Evolutionary conservation across 1,140 invertebrate genomes (phyloP).

Genomic region (Drosophila albomicans): DNA sequence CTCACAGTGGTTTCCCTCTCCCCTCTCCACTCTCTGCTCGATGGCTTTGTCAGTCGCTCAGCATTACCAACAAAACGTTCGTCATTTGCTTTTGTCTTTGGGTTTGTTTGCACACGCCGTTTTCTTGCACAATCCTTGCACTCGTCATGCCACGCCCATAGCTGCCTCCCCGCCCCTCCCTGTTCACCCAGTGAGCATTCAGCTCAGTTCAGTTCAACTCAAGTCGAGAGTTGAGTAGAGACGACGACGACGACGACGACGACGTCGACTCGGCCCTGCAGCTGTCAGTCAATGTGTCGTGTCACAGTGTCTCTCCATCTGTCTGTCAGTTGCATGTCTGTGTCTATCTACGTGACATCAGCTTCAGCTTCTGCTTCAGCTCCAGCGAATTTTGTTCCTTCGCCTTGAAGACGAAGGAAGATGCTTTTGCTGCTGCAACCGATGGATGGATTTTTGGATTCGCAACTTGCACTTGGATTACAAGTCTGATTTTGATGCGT

Average conservation of each 20-base stretch:
- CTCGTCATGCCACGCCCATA: conserved; percentile 44
- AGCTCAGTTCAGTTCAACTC: conserved; percentile 23
- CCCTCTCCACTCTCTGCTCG: not conserved
- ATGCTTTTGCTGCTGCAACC: conserved; percentile 7
- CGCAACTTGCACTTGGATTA: conserved; percentile 83
- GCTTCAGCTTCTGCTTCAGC: conserved; percentile 20
- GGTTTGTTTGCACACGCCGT: conserved; percentile 78
- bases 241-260: conserved; percentile 3
- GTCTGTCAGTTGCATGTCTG: conserved; percentile 83
- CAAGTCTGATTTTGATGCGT: conserved; percentile 84
- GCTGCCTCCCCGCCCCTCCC: not conserved
- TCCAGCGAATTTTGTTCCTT: conserved; percentile 50
- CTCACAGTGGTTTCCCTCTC: not conserved
- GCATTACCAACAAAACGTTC: conserved; percentile 57
- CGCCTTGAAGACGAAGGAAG: conserved; percentile 20
- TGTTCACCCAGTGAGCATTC: conserved; percentile 25
- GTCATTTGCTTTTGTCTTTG: conserved; percentile 80
- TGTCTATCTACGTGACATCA: conserved; percentile 84
- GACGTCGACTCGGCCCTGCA: conserved; percentile 61
- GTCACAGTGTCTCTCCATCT: conserved; percentile 84
- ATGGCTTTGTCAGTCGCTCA: conserved; percentile 35
- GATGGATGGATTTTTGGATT: conserved; percentile 82
- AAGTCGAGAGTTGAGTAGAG: conserved; percentile 11
- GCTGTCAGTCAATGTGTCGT: conserved; percentile 84
- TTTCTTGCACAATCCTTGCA: conserved; percentile 76